A percentile compares a stretch with the other conserved stretches of the same genome.
These are phyloP conservation scores for Pammene aurita DNA, from an alignment of 2,888 invertebrate genomes.

Conservation along the genomic window DNA sequence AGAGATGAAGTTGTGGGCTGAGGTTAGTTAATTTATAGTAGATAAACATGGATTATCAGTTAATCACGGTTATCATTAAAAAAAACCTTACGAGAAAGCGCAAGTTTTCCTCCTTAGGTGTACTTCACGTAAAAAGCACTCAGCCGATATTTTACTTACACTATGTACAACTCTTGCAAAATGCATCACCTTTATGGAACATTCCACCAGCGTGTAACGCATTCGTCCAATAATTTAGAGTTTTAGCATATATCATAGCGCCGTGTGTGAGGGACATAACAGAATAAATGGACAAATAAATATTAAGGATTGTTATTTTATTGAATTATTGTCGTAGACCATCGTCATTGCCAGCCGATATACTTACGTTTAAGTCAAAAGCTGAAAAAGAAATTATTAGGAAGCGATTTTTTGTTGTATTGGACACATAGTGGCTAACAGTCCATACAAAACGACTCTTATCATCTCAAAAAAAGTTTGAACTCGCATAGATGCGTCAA, in stretches of 20 bases:
- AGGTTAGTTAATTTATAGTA: too few relatives aligned
- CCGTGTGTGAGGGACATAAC: constrained; percentile 47
- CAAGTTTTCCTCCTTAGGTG: constrained; percentile 25
- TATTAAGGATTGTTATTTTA: not conserved
- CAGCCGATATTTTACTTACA: constrained; percentile 33
- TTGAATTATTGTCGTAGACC: not conserved
- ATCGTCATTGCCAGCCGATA: too few relatives aligned
- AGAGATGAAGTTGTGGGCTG: too few relatives aligned
- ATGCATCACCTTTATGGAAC: constrained; percentile 34
- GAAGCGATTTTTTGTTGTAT: too few relatives aligned
- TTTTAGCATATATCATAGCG: constrained; percentile 54
- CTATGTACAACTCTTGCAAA: constrained; percentile 27
- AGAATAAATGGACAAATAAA: constrained; percentile 28
- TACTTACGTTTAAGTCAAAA: too few relatives aligned
- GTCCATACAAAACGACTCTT: too few relatives aligned
- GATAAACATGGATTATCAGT: too few relatives aligned
- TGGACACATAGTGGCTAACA: too few relatives aligned
- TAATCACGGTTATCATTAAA: too few relatives aligned
- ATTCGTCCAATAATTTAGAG: constrained; percentile 36
- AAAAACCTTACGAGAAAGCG: constrained; percentile 12
- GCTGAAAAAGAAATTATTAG: too few relatives aligned
- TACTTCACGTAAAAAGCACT: constrained; percentile 30
- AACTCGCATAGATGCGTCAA: too few relatives aligned
- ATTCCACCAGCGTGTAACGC: constrained; percentile 19
- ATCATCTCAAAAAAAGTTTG: too few relatives aligned